Evolutionary conservation across 2,888 invertebrate species (phyloP).

Genomic region (Callosobruchus maculatus): DNA sequence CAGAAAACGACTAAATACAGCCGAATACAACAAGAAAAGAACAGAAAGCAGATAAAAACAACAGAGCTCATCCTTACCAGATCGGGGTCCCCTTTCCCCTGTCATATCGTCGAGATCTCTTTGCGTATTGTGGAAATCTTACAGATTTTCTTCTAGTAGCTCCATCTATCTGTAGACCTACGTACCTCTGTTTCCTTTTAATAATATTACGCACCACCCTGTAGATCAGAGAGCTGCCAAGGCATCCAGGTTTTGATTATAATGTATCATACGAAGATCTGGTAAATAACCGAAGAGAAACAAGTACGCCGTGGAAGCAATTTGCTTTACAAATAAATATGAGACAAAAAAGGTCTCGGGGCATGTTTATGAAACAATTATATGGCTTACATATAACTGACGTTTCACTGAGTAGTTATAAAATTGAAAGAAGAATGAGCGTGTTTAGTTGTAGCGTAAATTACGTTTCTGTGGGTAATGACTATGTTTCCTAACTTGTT

Average conservation of each 20-base stretch:
- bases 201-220: neutral
- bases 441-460: neutral
- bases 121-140: no score
- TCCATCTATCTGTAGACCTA: no score
- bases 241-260: neutral
- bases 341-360: neutral
- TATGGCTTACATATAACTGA: neutral
- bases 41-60: no score
- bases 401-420: neutral
- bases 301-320: neutral
- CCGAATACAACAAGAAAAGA: no score
- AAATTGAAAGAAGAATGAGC: neutral
- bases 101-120: no score
- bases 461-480: neutral
- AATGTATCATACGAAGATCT: neutral
- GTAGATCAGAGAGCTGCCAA: neutral
- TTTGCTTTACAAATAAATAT: neutral
- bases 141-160: no score
- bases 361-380: neutral
- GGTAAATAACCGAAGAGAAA: neutral
- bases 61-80: no score
- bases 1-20: no score
- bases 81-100: no score
- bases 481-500: neutral
- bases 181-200: no score